A percentile compares a stretch with the other conserved stretches of the same genome.
Evolutionary conservation across 1,140 invertebrate species (phyloP).

Genomic region (Harlomillsia oculata): DNA sequence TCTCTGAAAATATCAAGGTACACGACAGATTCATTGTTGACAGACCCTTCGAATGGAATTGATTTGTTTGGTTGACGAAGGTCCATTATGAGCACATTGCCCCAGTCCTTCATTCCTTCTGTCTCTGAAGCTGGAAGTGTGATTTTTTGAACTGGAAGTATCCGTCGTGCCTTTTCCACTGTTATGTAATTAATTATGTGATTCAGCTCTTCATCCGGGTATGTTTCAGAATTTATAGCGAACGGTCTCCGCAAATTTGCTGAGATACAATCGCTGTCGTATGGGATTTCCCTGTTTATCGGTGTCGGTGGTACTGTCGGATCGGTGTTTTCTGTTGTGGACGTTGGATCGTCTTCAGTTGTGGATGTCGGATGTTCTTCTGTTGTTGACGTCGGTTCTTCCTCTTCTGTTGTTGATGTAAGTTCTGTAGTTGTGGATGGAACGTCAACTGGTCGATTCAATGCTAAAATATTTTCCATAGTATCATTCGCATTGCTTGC

Average conservation of each 20-base stretch:
- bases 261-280: slow-evolving; percentile 32
- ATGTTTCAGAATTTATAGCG: slow-evolving; percentile 1
- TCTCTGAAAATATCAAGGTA: slow-evolving; percentile 15
- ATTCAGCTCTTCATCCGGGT: not conserved
- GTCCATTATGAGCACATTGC: not conserved
- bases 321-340: no score
- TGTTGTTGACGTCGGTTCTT: no score
- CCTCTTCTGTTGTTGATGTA: no score
- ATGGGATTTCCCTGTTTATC: slow-evolving; percentile 16
- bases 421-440: no score
- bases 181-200: not conserved
- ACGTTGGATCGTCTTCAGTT: no score
- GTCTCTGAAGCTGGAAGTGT: not conserved
- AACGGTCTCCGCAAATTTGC: slow-evolving; percentile 26
- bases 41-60: slow-evolving; percentile 2
- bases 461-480: not conserved
- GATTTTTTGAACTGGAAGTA: slow-evolving; percentile 13
- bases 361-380: no score
- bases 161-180: not conserved
- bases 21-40: slow-evolving; percentile 7
- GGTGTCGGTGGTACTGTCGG: no score
- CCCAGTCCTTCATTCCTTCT: no score
- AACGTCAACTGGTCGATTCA: not conserved
- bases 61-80: not conserved
- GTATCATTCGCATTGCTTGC: not conserved